These are phyloP conservation scores for Apolygus lucorum DNA, from an alignment of 1,140 invertebrate species.

Conservation along the genomic window DNA sequence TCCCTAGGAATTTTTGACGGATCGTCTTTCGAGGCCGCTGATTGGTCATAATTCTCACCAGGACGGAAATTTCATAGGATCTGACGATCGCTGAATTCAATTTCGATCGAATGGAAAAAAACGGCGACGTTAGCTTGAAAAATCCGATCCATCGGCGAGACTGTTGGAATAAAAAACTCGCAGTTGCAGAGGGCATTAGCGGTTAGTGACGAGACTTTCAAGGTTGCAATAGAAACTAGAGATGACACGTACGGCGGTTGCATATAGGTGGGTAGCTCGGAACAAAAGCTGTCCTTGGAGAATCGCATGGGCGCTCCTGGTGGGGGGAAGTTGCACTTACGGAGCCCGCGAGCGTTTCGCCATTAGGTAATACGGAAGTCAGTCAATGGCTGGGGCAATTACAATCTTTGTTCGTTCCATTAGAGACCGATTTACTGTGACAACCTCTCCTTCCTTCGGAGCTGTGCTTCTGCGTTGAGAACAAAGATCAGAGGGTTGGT, in stretches of 20 bases:
- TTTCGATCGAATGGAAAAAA: not conserved
- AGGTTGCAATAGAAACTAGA: not conserved
- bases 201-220: not conserved
- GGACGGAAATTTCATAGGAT: not conserved
- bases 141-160: not conserved
- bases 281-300: not conserved
- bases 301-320: not conserved
- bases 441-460: no score
- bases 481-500: no score
- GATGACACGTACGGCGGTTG: not conserved
- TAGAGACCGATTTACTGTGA: no score
- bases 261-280: not conserved
- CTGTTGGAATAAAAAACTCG: no score
- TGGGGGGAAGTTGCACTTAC: not conserved
- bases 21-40: no score
- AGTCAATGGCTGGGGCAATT: not conserved
- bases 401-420: not conserved
- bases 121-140: not conserved
- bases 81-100: not conserved
- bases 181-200: no score
- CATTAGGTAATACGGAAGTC: not conserved
- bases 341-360: not conserved
- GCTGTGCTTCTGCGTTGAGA: no score
- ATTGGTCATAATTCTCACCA: no score
- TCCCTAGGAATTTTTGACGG: no score